These are phyloP conservation scores for Cryptoblepharus egeriae DNA, from an alignment of 2,797 vertebrate species.

Conservation along the genomic window DNA sequence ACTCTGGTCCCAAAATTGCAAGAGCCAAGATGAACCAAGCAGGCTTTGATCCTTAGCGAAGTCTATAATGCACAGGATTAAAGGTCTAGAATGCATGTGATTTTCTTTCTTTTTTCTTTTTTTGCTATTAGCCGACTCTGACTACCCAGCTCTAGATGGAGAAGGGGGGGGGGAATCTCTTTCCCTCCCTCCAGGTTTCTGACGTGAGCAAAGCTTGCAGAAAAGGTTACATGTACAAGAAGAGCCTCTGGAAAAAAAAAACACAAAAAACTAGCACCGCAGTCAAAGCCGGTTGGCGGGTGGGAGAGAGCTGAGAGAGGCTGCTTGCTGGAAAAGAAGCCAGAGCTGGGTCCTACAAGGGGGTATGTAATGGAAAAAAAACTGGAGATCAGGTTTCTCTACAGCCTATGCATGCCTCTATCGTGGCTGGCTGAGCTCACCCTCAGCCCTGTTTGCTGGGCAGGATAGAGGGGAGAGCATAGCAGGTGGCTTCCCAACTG, in stretches of 20 bases:
- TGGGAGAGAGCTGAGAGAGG: constrained; percentile 27
- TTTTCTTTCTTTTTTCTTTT: too few species aligned
- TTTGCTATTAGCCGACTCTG: too few species aligned
- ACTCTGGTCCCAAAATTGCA: too few species aligned
- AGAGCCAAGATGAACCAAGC: too few species aligned
- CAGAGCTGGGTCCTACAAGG: constrained; percentile 68
- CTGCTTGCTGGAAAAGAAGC: constrained; percentile 38
- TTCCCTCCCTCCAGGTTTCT: constrained; percentile 80
- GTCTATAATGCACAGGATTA: too few species aligned
- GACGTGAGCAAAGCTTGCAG: constrained; percentile 81
- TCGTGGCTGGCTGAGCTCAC: not conserved
- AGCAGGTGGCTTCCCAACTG: not conserved
- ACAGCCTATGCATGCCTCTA: constrained; percentile 76
- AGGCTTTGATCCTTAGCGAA: not conserved
- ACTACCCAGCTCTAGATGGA: too few species aligned
- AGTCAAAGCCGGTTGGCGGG: constrained; percentile 57
- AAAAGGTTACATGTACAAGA: constrained; percentile 97
- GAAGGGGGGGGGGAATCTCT: too few species aligned
- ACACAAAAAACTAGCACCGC: constrained; percentile 81
- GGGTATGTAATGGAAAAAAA: constrained; percentile 87
- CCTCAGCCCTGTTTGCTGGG: too few species aligned
- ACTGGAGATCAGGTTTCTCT: constrained; percentile 84
- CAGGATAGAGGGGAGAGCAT: too few species aligned
- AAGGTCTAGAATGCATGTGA: too few species aligned
- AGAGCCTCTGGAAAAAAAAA: too few species aligned